Percentiles rank a stretch among this genome's conserved stretches.
Evolutionary conservation across 2,113 vertebrate genomes (phyloP).

Genomic region (Catharus fuscescens): DNA sequence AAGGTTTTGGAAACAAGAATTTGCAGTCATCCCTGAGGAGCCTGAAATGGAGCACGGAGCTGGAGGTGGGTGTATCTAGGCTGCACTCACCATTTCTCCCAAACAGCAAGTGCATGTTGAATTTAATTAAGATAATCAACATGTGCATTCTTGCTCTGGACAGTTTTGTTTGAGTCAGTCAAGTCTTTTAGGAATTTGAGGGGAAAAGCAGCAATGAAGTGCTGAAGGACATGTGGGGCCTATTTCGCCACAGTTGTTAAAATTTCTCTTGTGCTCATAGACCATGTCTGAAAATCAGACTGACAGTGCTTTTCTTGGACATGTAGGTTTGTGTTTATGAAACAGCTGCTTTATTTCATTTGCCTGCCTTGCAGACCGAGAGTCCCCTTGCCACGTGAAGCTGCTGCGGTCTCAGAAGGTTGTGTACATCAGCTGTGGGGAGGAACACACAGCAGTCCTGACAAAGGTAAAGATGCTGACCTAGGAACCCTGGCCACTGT

Average conservation of each 20-base stretch:
- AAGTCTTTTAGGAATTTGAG: neutral
- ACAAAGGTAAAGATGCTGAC: slow-evolving; percentile 86
- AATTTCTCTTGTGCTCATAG: neutral
- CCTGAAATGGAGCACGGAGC: neutral
- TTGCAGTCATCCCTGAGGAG: neutral
- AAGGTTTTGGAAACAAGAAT: neutral
- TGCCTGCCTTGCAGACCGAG: slow-evolving; percentile 79
- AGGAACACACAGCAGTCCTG: slow-evolving; percentile 90
- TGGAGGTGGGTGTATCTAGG: neutral
- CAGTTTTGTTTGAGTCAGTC: neutral
- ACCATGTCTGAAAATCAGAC: neutral
- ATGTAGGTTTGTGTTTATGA: neutral
- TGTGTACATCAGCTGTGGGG: slow-evolving; percentile 95
- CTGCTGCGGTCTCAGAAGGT: slow-evolving; percentile 93
- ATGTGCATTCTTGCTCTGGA: neutral
- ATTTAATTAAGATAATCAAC: neutral
- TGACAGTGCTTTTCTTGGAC: neutral
- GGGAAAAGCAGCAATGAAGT: neutral
- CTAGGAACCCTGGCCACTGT: neutral
- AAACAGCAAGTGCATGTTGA: neutral
- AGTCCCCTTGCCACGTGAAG: slow-evolving; percentile 95
- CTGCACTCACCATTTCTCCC: neutral
- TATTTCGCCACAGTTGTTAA: neutral
- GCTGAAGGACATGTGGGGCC: rapidly evolving
- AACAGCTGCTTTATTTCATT: neutral